Percentiles rank a stretch among this genome's conserved stretches.
Conservation (phyloP, 1,140 invertebrate species). For the Pseudomyrmex flavicornis region DNA sequence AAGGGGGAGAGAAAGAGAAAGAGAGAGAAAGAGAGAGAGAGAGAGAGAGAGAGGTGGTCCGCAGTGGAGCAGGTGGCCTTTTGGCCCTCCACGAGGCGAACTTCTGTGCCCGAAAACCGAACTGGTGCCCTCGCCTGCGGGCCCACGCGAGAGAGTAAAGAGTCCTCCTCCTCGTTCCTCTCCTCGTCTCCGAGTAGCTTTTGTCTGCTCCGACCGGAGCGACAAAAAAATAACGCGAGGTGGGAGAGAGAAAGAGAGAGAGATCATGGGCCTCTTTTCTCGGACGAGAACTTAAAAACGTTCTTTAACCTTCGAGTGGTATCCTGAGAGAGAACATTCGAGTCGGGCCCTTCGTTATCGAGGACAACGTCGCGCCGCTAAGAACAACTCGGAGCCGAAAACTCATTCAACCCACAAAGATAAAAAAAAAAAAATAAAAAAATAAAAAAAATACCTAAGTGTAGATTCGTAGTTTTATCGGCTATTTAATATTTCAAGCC, state of each 20-base stretch:
- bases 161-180: slow-evolving; percentile 12
- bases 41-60: slow-evolving; percentile 54
- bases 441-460: too few species aligned
- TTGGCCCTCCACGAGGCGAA: slow-evolving; percentile 72
- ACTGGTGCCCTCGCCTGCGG: slow-evolving; percentile 70
- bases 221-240: slow-evolving; percentile 78
- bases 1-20: background rate
- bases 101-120: slow-evolving; percentile 75
- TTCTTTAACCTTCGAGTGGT: slow-evolving; percentile 61
- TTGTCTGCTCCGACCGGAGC: slow-evolving; percentile 74
- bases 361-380: slow-evolving; percentile 29
- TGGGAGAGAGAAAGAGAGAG: slow-evolving; percentile 6
- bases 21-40: background rate
- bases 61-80: slow-evolving; percentile 80
- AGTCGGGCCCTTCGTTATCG: slow-evolving; percentile 47
- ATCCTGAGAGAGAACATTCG: slow-evolving; percentile 23
- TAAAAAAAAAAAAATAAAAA: background rate
- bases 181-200: slow-evolving; percentile 64
- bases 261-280: slow-evolving; percentile 69
- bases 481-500: background rate
- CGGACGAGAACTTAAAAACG: slow-evolving; percentile 68
- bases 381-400: slow-evolving; percentile 28
- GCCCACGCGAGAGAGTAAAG: slow-evolving; percentile 74
- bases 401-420: background rate
- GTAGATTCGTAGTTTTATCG: background rate